Base-by-base conservation (phyloP, 2,888 invertebrate species). In the Sphaeridia pumilis region DNA sequence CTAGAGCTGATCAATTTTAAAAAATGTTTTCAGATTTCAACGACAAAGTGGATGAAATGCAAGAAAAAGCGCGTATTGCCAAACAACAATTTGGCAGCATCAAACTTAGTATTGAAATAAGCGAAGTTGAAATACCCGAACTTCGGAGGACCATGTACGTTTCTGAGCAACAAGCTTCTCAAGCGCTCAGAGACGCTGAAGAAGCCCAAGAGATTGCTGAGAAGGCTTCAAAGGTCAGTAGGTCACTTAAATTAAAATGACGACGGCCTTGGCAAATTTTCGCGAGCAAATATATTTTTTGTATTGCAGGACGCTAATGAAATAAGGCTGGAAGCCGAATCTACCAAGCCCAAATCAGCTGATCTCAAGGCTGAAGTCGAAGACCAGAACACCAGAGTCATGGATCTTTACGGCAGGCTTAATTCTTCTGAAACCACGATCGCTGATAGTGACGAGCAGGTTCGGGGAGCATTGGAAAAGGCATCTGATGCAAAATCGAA, bases 401-500 rank as follows among this genome's bases (percentile, higher is more conserved):
- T 78, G 41, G 78, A 79, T 35, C 87, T 87, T 0, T 82, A 82
- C 41, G 74, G 76, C 31, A 78, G 81, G 67, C 80, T 86, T 46
- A 74, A 76, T 43, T 24, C 17, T 12, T 27, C 52, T 27, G 52
- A 52, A 28, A 26, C 41, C 4, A 46, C 41, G 14, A 52, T 59
- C 17, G 50, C 26, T 4, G 57, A 55, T 7, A 60, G 60, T 25
- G 60, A 64, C 12, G 24, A 27, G 3, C 55, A 55, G 38, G 59
- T 62, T 4, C 59, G 55, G 42, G 48, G 44, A 85, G 79, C 78
- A 1, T 74, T 79, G 61, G 73, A 75, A 57, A 77, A 76, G 67
- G 90, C 93, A 22, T 88, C 87, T 4, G 81, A 86, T 73, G 89
- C 92, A 0, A 87, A 86, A 68, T 84, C 81, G 4, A 86, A 85